A percentile compares a stretch with the other conserved stretches of the same genome.
phyloP scores from a whole-genome alignment of 2,113 vertebrate species.

The Illadopsis cleaveri region DNA sequence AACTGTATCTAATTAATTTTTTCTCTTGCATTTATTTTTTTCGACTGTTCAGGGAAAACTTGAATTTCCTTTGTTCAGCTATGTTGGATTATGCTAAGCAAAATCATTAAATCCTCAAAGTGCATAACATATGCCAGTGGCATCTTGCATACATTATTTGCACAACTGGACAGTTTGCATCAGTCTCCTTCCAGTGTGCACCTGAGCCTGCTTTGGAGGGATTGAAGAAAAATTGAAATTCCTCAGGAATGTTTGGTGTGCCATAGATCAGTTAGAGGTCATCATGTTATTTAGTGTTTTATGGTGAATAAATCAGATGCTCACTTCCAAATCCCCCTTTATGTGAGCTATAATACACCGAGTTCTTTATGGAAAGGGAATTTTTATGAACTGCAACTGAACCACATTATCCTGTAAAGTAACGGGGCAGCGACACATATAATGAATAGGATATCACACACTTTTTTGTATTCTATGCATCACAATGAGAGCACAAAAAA shows the following conservation, averaged over 20 bases:
- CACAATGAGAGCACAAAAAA: not conserved
- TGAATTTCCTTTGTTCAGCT: not conserved
- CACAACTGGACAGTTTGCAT: not conserved
- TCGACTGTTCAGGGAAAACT: not conserved
- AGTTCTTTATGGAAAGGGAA: constrained; percentile 45
- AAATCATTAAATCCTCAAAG: not conserved
- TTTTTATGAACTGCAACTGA: constrained; percentile 67
- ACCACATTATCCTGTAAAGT: constrained; percentile 37
- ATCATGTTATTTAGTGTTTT: constrained; percentile 45
- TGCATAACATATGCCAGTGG: not conserved
- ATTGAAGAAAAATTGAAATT: constrained; percentile 30
- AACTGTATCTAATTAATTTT: not conserved
- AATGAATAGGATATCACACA: not conserved
- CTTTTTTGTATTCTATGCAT: not conserved
- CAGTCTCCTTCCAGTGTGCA: not conserved
- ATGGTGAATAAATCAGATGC: constrained; percentile 52
- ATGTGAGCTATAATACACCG: not conserved
- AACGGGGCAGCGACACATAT: not conserved
- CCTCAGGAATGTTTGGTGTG: not conserved
- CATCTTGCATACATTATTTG: not conserved
- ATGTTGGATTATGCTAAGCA: not conserved
- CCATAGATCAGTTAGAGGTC: constrained; percentile 44
- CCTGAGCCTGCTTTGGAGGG: not conserved
- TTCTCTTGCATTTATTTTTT: not conserved
- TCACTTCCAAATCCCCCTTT: constrained; percentile 18